Conservation (phyloP, 2,888 invertebrate species). For the Diarsia dahlii region DNA sequence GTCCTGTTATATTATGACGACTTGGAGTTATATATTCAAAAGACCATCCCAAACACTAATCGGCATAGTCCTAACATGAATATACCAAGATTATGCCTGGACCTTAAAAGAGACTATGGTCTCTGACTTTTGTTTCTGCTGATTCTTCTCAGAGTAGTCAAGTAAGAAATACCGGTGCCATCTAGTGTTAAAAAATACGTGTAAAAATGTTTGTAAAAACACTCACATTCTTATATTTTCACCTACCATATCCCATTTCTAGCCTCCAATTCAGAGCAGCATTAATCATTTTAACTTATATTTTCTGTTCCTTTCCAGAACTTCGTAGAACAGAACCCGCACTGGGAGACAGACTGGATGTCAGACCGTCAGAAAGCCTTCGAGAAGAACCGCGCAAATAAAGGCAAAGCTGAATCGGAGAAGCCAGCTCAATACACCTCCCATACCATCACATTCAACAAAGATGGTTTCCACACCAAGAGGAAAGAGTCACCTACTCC, state of each 20-base stretch:
- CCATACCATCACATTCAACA: slow-evolving; percentile 87
- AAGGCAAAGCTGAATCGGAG: slow-evolving; percentile 73
- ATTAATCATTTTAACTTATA: background rate
- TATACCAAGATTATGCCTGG: too few relatives aligned
- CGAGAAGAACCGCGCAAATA: slow-evolving; percentile 84
- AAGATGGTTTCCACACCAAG: slow-evolving; percentile 87
- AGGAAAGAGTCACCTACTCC: slow-evolving; percentile 75
- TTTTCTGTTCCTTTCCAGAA: slow-evolving; percentile 87
- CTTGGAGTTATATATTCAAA: background rate
- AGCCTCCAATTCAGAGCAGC: background rate
- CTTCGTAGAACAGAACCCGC: slow-evolving; percentile 95
- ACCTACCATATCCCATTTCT: background rate
- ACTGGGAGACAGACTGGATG: slow-evolving; percentile 97
- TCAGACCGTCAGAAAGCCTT: slow-evolving; percentile 94
- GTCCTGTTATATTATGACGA: background rate
- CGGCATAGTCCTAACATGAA: too few relatives aligned
- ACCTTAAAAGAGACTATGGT: too few relatives aligned
- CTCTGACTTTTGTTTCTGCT: too few relatives aligned
- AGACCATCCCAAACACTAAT: too few relatives aligned
- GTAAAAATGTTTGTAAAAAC: too few relatives aligned
- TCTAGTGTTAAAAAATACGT: too few relatives aligned
- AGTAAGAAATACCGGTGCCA: too few relatives aligned
- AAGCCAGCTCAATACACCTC: slow-evolving; percentile 81
- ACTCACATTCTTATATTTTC: background rate
- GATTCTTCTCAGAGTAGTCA: too few relatives aligned